Evolutionary conservation across 1,140 invertebrate genomes (phyloP).

Genomic region (Drosophila ambigua): DNA sequence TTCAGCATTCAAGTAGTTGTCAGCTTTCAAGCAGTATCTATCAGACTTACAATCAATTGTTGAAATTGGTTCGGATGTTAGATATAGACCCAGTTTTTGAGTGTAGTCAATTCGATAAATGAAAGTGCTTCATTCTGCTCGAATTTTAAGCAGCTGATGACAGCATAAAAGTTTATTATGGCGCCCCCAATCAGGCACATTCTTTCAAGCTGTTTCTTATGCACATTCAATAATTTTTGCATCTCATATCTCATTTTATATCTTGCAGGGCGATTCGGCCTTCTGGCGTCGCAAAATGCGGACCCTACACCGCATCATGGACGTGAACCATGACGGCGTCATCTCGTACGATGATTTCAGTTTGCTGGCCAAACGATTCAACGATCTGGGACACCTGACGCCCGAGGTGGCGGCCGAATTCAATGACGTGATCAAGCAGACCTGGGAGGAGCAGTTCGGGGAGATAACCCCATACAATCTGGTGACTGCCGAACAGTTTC

Average conservation of each 20-base stretch:
- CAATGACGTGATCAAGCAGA: conserved; percentile 87
- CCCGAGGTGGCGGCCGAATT: conserved; percentile 88
- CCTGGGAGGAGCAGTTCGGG: conserved; percentile 93
- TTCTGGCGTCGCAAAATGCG: conserved; percentile 96
- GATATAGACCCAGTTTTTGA: too few species aligned
- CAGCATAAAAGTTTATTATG: too few species aligned
- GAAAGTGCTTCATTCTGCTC: too few species aligned
- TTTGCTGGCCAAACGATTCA: conserved; percentile 89
- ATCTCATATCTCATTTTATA: neutral
- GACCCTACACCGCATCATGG: conserved; percentile 90
- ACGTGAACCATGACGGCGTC: conserved; percentile 93
- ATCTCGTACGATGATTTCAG: conserved; percentile 92
- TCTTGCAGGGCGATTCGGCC: conserved; percentile 88
- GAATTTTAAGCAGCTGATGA: too few species aligned
- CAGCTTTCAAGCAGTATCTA: too few species aligned
- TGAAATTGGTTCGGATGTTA: too few species aligned
- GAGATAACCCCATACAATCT: conserved; percentile 91
- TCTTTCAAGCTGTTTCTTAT: neutral
- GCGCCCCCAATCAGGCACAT: too few species aligned
- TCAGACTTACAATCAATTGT: too few species aligned
- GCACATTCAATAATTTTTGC: neutral
- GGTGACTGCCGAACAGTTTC: conserved; percentile 91
- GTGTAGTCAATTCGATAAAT: too few species aligned
- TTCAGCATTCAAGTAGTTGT: too few species aligned
- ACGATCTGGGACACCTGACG: conserved; percentile 88